Conservation (phyloP, 53 echinoderm and acorn worm genomes). For the Stichopus horrens region DNA sequence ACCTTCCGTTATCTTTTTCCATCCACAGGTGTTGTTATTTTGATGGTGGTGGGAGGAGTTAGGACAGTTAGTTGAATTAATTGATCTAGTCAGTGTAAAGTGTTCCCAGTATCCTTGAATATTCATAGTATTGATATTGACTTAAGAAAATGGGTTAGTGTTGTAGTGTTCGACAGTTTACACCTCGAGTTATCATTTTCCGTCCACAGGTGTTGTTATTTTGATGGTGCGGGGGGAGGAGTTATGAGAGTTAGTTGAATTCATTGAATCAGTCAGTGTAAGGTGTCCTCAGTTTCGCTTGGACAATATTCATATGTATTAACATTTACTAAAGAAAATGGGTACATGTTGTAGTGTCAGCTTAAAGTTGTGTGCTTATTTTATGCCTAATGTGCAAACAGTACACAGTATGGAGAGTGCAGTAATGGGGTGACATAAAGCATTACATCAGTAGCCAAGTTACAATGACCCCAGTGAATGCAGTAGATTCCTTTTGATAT, state of each 20-base stretch:
- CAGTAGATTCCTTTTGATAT: conserved; percentile 12
- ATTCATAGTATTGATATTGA: too few relatives aligned
- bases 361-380: conserved; percentile 28
- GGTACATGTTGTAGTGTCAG: neutral
- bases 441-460: conserved; percentile 32
- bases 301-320: conserved; percentile 31
- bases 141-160: too few relatives aligned
- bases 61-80: too few relatives aligned
- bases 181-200: conserved; percentile 21
- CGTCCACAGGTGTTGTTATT: neutral
- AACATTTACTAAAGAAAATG: conserved; percentile 18
- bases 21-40: conserved; percentile 18
- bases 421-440: conserved; percentile 15
- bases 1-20: conserved; percentile 18
- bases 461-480: conserved; percentile 38
- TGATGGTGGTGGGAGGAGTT: too few relatives aligned
- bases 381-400: conserved; percentile 23
- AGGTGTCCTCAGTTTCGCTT: conserved; percentile 7
- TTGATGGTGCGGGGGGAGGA: neutral
- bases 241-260: conserved; percentile 17
- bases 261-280: conserved; percentile 7
- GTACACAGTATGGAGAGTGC: conserved; percentile 19
- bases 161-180: too few relatives aligned
- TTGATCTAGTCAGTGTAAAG: too few relatives aligned
- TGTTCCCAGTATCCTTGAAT: too few relatives aligned